phyloP scores from a whole-genome alignment of 2,113 vertebrate species.

The Rana temporaria region DNA sequence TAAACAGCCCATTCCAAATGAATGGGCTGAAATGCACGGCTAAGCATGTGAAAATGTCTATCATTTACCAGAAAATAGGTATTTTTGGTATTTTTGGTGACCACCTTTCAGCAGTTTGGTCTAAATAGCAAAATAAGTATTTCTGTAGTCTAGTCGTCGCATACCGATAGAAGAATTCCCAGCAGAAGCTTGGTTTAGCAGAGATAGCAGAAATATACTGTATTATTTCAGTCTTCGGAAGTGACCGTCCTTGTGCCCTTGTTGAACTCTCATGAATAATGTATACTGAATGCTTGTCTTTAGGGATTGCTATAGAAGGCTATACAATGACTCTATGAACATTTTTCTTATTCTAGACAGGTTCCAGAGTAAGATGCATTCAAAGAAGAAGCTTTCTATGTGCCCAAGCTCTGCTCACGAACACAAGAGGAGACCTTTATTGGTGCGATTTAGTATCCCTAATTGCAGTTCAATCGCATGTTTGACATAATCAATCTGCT shows the following conservation, averaged over 20 bases:
- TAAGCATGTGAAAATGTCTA: too few relatives aligned
- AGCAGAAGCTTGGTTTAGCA: too few relatives aligned
- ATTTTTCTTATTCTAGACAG: constrained; percentile 5
- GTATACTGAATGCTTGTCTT: background rate
- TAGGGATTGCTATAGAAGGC: background rate
- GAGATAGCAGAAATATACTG: background rate
- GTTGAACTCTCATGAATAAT: constrained; percentile 19
- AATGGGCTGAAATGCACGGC: too few relatives aligned
- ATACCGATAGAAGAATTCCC: too few relatives aligned
- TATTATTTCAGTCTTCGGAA: background rate
- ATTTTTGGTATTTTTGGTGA: too few relatives aligned
- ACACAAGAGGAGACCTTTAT: constrained; percentile 24
- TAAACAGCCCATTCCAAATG: too few relatives aligned
- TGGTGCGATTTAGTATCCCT: constrained; percentile 32
- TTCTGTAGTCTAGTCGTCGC: too few relatives aligned
- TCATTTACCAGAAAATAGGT: too few relatives aligned
- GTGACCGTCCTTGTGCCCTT: constrained; percentile 22
- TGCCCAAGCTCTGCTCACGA: constrained; percentile 21
- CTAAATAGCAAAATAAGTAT: too few relatives aligned
- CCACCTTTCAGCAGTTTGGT: too few relatives aligned
- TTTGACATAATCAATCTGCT: constrained; percentile 46
- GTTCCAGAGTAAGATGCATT: constrained; percentile 22
- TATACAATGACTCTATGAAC: constrained; percentile 8
- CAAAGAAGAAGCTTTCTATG: background rate
- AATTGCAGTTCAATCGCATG: constrained; percentile 44